Base-by-base conservation (phyloP, 2,797 vertebrate genomes). In the Galagoides demidoff region DNA sequence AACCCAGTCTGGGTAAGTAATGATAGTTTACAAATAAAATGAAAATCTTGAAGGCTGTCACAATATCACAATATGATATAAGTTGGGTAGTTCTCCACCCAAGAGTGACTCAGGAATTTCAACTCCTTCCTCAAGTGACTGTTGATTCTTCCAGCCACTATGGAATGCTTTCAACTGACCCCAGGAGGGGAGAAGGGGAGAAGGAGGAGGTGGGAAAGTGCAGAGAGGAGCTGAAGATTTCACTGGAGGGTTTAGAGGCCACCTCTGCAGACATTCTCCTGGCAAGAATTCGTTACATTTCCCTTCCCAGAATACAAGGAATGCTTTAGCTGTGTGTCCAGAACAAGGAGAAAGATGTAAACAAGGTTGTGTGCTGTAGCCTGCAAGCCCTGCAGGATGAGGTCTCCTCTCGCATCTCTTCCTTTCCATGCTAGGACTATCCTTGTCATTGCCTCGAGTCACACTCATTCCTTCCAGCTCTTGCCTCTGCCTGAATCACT, bases 161-260 rank as follows among this genome's bases (percentile, higher is more conserved):
- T 68, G n/a, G 61, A 55, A 45, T 2, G 11, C 22, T 61, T 63
- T 43, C n/a, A 92, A 55, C n/a, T 19, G 68, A 19, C 39, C 49
- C 76, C 49, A 27, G 22, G 55, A 11, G 27, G 22, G 16, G 3
- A 12, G 3, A 17, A 0, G 49, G 7, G 25, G 22, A 20, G n/a
- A 20, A 25, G 22, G 7, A 4, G 37, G 8, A 52, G n/a, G n/a
- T 1, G 0, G 25, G 49, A 22, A 8, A n/a, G 22, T 8, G 16
- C 7, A 52, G n/a, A 22, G 55, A 63, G 57, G 29, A 17, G 23
- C 22, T 61, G 19, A 85, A 68, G 13, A 64, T 23, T 23, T 55
- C 74, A 73, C 25, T 61, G 39, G 25, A 22, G 27, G 14, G 22
- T 49, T 49, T 82, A 37, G 20, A 61, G 20, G 9, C 20, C 34